A percentile compares a stretch with the other conserved stretches of the same genome.
phyloP scores from a whole-genome alignment of 2,888 invertebrate genomes.

The Sarcophaga variegata region DNA sequence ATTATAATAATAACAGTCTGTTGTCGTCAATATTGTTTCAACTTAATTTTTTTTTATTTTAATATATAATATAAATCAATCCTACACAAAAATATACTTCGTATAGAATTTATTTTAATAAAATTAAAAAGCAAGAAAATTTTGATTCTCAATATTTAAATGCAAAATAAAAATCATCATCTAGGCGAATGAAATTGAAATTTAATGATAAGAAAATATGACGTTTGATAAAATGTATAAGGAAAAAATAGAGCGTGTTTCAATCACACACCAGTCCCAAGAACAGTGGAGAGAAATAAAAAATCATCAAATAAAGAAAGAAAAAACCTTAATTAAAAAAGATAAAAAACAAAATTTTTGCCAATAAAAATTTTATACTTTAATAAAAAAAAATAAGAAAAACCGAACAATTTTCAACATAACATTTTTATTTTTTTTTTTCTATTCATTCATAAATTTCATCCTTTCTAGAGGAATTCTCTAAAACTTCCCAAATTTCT shows the following conservation, averaged over 20 bases:
- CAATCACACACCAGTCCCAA: conserved; percentile 41
- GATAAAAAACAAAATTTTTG: conserved; percentile 60
- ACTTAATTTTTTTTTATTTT: conserved; percentile 43
- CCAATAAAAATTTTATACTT: conserved; percentile 69
- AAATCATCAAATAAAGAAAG: conserved; percentile 44
- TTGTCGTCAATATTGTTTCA: conserved; percentile 50
- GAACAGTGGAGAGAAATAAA: background rate
- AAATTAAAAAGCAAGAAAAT: conserved; percentile 31
- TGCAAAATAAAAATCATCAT: conserved; percentile 62
- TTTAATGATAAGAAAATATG: background rate
- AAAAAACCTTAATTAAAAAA: conserved; percentile 54
- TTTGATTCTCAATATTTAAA: conserved; percentile 56
- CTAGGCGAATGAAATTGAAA: conserved; percentile 48
- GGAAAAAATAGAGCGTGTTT: conserved; percentile 28
- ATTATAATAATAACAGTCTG: conserved; percentile 51
- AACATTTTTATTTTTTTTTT: conserved; percentile 29
- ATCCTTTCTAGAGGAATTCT: background rate
- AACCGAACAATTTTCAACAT: conserved; percentile 38
- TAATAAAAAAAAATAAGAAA: conserved; percentile 60
- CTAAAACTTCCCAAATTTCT: background rate
- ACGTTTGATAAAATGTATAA: conserved; percentile 23
- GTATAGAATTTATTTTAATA: conserved; percentile 53
- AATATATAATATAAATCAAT: conserved; percentile 4
- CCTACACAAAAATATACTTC: conserved; percentile 54
- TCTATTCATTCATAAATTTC: conserved; percentile 3